These are phyloP conservation scores for Hofmannophila pseudospretella DNA, from an alignment of 2,888 invertebrate genomes.

Conservation along the genomic window DNA sequence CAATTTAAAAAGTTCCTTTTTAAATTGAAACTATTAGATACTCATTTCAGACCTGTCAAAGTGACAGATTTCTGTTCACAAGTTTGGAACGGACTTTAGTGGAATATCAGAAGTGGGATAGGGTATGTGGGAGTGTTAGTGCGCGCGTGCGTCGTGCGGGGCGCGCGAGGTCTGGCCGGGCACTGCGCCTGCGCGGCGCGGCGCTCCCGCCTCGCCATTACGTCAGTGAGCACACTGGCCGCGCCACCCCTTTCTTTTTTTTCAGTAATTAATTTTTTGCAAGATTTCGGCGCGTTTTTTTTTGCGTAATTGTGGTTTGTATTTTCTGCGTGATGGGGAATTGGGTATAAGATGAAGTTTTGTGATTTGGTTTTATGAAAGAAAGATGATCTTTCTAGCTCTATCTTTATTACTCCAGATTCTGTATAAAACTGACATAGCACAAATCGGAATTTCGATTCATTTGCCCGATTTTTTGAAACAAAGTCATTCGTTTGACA, in stretches of 20 bases:
- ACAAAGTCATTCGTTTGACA: too few relatives aligned
- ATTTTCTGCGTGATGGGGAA: conserved; percentile 12
- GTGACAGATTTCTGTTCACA: not conserved
- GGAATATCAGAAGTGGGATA: too few relatives aligned
- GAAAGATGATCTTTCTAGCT: too few relatives aligned
- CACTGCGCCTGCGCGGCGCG: conserved; percentile 48
- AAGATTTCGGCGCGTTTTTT: conserved; percentile 59
- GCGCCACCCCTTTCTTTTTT: conserved; percentile 73
- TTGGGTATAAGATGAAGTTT: too few relatives aligned
- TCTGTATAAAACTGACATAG: too few relatives aligned
- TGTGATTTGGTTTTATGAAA: too few relatives aligned
- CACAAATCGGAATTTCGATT: too few relatives aligned
- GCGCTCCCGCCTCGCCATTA: conserved; percentile 28
- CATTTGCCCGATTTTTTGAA: too few relatives aligned
- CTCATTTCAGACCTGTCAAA: too few relatives aligned
- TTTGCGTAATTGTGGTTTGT: conserved; percentile 24
- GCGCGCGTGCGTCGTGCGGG: conserved; percentile 48
- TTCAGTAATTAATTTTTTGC: conserved; percentile 71
- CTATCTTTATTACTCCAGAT: too few relatives aligned
- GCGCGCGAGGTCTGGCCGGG: conserved; percentile 55
- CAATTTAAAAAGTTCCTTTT: too few relatives aligned
- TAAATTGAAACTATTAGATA: too few relatives aligned
- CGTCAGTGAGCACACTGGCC: conserved; percentile 58
- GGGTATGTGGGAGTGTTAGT: conserved; percentile 22
- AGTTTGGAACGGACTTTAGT: not conserved